These are phyloP conservation scores for Hipposideros armiger DNA, from an alignment of 2,113 vertebrate species.

Conservation along the genomic window DNA sequence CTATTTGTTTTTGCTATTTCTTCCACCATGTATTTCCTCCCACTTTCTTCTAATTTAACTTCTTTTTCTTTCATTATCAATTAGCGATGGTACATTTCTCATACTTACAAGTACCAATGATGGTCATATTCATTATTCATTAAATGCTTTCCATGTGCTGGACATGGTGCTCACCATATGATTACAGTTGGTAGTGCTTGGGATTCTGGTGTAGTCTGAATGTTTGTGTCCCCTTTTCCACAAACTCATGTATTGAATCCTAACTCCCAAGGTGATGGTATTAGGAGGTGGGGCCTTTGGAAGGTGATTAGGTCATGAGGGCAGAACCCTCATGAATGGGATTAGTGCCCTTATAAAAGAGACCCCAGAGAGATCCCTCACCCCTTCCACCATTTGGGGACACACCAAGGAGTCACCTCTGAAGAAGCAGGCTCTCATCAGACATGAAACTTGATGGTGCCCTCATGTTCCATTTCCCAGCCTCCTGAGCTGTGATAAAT, in stretches of 20 bases:
- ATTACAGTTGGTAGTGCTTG: neutral
- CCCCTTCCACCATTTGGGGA: neutral
- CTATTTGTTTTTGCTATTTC: neutral
- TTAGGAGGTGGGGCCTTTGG: neutral
- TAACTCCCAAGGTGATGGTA: neutral
- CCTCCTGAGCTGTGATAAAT: neutral
- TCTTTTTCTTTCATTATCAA: neutral
- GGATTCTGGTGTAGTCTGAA: neutral
- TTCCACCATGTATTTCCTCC: neutral
- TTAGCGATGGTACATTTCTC: neutral
- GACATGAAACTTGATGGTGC: neutral
- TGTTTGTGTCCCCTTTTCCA: neutral
- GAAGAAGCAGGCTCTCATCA: neutral
- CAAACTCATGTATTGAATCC: neutral
- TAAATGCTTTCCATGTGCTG: neutral
- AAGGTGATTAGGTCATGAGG: neutral
- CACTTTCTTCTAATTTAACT: neutral
- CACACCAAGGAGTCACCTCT: too few relatives aligned
- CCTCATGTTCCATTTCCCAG: neutral
- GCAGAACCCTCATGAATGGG: neutral
- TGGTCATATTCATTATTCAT: neutral
- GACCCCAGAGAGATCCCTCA: too few relatives aligned
- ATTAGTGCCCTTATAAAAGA: neutral
- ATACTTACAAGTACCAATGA: neutral
- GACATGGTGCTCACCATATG: neutral